Conservation (phyloP, 2,113 vertebrate species). For the Erpornis zantholeuca region DNA sequence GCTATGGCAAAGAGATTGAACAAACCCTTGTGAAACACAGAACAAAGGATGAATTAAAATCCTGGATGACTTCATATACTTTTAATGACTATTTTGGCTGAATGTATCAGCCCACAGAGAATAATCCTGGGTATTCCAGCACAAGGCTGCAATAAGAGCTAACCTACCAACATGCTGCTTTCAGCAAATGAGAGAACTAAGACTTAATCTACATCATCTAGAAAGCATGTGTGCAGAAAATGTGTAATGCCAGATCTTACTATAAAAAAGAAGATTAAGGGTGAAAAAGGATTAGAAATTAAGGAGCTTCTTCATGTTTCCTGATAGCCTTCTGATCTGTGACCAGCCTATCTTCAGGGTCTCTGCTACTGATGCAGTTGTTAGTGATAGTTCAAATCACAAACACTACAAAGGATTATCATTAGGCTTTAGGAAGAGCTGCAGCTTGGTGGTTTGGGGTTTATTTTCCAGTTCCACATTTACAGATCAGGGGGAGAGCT, state of each 20-base stretch:
- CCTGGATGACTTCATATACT: neutral
- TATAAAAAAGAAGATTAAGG: slow-evolving; percentile 54
- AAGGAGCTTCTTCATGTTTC: slow-evolving; percentile 56
- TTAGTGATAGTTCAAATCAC: neutral
- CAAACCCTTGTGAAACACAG: neutral
- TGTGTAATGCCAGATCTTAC: slow-evolving; percentile 53
- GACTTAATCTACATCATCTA: slow-evolving; percentile 42
- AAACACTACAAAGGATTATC: slow-evolving; percentile 12
- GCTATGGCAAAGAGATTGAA: neutral
- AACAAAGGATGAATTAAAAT: neutral
- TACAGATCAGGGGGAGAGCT: neutral
- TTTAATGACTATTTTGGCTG: slow-evolving; percentile 13
- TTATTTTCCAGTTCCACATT: neutral
- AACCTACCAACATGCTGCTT: neutral
- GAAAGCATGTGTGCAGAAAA: slow-evolving; percentile 52
- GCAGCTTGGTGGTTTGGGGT: neutral
- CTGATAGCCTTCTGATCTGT: slow-evolving; percentile 55
- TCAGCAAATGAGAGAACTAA: slow-evolving; percentile 8
- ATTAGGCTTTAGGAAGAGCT: neutral
- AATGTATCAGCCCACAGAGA: neutral
- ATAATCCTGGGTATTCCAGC: neutral
- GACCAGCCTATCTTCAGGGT: slow-evolving; percentile 22
- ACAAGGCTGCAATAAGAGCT: neutral
- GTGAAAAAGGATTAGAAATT: slow-evolving; percentile 69
- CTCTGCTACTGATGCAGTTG: neutral